Percentiles rank a stretch among this genome's conserved stretches.
These are phyloP conservation scores for Onchidella celtica DNA, from an alignment of 2,888 invertebrate genomes.

Conservation along the genomic window DNA sequence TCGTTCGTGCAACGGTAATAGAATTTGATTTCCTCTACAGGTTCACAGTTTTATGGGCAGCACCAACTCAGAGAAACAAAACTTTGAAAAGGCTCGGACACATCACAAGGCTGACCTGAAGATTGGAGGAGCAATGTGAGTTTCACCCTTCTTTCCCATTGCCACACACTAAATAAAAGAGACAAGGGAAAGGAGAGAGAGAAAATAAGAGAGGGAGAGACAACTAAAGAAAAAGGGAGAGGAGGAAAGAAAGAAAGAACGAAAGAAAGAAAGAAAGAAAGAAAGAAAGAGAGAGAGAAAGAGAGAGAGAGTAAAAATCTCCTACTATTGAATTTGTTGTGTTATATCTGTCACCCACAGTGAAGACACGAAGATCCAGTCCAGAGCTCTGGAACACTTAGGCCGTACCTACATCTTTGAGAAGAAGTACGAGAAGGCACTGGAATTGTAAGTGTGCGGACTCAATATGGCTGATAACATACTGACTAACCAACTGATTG, in stretches of 20 bases:
- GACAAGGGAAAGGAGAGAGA: too few species aligned
- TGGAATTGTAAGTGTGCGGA: conserved; percentile 75
- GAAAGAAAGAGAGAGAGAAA: too few species aligned
- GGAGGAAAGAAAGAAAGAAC: too few species aligned
- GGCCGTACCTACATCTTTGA: conserved; percentile 76
- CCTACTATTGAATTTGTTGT: too few species aligned
- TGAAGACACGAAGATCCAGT: conserved; percentile 60
- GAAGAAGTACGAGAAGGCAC: conserved; percentile 75
- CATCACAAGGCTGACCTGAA: conserved; percentile 72
- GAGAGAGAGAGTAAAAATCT: too few species aligned
- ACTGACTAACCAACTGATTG: neutral
- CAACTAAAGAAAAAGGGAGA: too few species aligned
- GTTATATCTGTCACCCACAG: too few species aligned
- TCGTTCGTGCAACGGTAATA: too few species aligned
- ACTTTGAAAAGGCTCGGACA: conserved; percentile 66
- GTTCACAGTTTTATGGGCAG: conserved; percentile 74
- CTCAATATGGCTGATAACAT: neutral
- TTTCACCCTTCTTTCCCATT: neutral
- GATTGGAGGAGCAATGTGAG: conserved; percentile 71
- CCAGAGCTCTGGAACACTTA: conserved; percentile 76
- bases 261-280: too few species aligned
- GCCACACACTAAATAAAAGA: too few species aligned
- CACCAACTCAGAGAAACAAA: conserved; percentile 66
- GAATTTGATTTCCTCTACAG: neutral
- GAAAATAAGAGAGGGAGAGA: too few species aligned